phyloP scores from a whole-genome alignment of 2,113 vertebrate genomes.

The Rhabdornis inornatus region DNA sequence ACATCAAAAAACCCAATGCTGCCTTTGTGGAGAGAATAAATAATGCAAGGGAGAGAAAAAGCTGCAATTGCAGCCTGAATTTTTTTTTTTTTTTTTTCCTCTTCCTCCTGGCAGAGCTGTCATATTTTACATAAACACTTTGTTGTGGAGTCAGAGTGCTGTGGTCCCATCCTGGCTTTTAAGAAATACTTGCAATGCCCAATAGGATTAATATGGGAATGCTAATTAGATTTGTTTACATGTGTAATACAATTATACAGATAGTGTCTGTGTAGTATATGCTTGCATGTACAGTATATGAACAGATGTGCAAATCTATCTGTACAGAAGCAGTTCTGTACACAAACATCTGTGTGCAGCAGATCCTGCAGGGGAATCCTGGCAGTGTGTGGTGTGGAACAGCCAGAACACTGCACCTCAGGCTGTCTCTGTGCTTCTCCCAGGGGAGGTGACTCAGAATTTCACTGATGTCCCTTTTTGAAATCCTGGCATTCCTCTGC shows the following conservation, averaged over 20 bases:
- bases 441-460: neutral
- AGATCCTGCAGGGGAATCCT: neutral
- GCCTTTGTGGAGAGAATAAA: neutral
- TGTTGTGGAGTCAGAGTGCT: neutral
- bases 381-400: neutral
- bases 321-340: rapidly evolving
- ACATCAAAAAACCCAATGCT: neutral
- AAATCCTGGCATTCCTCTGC: neutral
- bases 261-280: neutral
- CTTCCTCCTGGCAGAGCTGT: neutral
- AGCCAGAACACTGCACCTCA: neutral
- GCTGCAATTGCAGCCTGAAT: neutral
- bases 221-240: neutral
- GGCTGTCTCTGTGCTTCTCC: neutral
- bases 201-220: neutral
- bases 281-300: neutral
- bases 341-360: neutral
- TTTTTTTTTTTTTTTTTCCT: neutral
- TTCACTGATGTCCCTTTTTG: neutral
- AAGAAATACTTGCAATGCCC: neutral
- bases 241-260: neutral
- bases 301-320: neutral
- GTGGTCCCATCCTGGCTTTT: neutral
- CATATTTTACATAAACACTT: neutral
- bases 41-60: neutral